A percentile compares a stretch with the other conserved stretches of the same genome.
These are phyloP conservation scores for Perca fluviatilis DNA, from an alignment of 2,113 vertebrate species.

Conservation along the genomic window DNA sequence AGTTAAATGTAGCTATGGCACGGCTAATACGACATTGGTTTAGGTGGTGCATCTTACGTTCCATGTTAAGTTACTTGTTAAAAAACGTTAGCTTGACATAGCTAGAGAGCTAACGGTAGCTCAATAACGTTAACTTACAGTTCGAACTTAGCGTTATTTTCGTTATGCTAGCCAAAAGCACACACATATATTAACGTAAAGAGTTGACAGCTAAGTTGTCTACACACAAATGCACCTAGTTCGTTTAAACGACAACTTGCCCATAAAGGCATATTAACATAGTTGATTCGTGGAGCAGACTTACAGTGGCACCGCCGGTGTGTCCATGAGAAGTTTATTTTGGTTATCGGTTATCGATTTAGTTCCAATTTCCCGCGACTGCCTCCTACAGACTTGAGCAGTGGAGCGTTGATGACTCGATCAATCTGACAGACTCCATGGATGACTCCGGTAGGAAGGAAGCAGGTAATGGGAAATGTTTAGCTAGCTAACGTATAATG, in stretches of 20 bases:
- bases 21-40: not conserved
- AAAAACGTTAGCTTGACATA: not conserved
- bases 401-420: slow-evolving; percentile 23
- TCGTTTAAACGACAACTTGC: not conserved
- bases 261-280: too few species aligned
- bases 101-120: not conserved
- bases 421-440: not conserved
- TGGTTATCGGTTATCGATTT: slow-evolving; percentile 58
- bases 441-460: too few species aligned
- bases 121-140: too few species aligned
- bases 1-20: not conserved
- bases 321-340: slow-evolving; percentile 31
- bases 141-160: not conserved
- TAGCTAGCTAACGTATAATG: too few species aligned
- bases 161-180: not conserved
- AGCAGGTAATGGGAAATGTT: not conserved
- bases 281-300: not conserved
- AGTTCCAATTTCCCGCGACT: slow-evolving; percentile 67
- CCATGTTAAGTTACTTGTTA: too few species aligned
- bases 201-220: too few species aligned
- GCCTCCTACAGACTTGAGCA: slow-evolving; percentile 28
- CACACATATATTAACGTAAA: not conserved
- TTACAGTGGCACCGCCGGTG: not conserved
- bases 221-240: not conserved
- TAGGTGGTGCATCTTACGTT: not conserved